These are phyloP conservation scores for Timema cristinae DNA, from an alignment of 2,888 invertebrate genomes.

Conservation along the genomic window DNA sequence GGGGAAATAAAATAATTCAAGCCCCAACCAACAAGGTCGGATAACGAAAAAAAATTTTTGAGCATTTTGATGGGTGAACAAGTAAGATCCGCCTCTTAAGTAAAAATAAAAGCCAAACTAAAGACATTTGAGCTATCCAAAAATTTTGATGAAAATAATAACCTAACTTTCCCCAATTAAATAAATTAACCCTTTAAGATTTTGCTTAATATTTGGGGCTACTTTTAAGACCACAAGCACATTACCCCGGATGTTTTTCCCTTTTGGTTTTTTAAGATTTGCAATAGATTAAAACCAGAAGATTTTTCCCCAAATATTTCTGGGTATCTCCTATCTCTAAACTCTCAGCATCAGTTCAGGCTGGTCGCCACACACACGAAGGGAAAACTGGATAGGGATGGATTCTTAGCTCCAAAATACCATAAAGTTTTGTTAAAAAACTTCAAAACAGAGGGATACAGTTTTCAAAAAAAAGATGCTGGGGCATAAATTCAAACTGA, in stretches of 20 bases:
- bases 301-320: slow-evolving; percentile 92
- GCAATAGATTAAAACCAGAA: slow-evolving; percentile 95
- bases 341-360: slow-evolving; percentile 87
- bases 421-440: slow-evolving; percentile 98
- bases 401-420: slow-evolving; percentile 94
- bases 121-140: no score
- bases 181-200: slow-evolving; percentile 64
- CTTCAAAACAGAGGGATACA: slow-evolving; percentile 97
- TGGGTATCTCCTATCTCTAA: slow-evolving; percentile 80
- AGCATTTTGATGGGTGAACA: no score
- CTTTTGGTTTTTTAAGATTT: slow-evolving; percentile 98
- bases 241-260: slow-evolving; percentile 99
- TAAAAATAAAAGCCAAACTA: no score
- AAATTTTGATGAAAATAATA: no score
- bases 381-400: slow-evolving; percentile 92
- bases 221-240: slow-evolving; percentile 99
- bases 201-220: slow-evolving; percentile 94
- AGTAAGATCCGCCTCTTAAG: no score
- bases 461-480: slow-evolving; percentile 96
- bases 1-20: no score
- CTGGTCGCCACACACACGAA: slow-evolving; percentile 88
- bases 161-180: no score
- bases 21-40: no score
- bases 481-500: slow-evolving; percentile 99
- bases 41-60: no score